Percentiles rank a stretch among this genome's conserved stretches.
Conservation (phyloP, 2,113 vertebrate species). For the Dasyornis broadbenti region DNA sequence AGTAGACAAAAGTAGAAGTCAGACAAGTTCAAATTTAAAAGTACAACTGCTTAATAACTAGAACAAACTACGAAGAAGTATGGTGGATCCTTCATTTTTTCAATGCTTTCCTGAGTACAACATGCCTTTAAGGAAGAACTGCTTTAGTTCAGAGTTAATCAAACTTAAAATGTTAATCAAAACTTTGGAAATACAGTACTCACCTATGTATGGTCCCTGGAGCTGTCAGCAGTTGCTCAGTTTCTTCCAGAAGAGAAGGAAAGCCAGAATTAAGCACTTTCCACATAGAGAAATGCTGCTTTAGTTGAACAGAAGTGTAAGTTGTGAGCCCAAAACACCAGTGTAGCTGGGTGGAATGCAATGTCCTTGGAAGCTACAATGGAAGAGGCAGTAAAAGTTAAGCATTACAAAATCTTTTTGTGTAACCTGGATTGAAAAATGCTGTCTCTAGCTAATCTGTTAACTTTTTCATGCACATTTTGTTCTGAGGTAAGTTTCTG, state of each 20-base stretch:
- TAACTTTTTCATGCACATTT: background rate
- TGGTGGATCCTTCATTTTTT: background rate
- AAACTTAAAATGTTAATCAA: background rate
- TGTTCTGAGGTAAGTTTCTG: background rate
- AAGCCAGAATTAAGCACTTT: background rate
- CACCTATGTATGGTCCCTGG: background rate
- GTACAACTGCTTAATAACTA: background rate
- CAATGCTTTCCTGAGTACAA: background rate
- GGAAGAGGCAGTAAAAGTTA: background rate
- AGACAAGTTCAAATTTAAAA: background rate
- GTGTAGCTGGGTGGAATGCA: background rate
- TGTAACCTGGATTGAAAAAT: background rate
- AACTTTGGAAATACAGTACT: background rate
- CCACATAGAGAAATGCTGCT: background rate
- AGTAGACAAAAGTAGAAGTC: background rate
- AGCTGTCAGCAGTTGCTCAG: background rate
- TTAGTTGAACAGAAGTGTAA: background rate
- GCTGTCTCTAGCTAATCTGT: background rate
- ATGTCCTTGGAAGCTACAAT: fast-evolving
- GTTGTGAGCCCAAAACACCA: background rate
- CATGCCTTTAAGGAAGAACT: background rate
- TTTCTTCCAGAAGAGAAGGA: background rate
- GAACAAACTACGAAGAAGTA: background rate
- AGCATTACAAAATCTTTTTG: background rate
- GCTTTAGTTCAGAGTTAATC: background rate